Conservation (phyloP, 2,888 invertebrate genomes). For the Cecidostiba fungosa region DNA sequence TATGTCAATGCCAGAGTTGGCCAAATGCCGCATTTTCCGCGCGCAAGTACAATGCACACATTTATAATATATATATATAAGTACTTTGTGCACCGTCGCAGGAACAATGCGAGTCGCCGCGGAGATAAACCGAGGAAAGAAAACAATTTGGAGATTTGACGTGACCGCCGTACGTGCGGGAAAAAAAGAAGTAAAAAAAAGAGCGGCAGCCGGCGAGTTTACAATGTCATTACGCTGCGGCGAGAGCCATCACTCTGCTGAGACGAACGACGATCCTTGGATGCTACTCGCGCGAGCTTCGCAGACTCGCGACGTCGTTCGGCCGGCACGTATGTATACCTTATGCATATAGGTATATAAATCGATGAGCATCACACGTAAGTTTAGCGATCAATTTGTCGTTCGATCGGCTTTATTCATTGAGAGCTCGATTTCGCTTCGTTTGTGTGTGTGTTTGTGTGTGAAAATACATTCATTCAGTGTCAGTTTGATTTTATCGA, state of each 20-base stretch:
- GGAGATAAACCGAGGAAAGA: not conserved
- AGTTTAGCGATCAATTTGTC: not conserved
- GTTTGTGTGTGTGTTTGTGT: not conserved
- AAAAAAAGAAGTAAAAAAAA: not conserved
- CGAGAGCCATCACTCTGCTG: not conserved
- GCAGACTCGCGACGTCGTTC: not conserved
- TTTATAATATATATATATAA: too few relatives aligned
- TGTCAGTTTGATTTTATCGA: not conserved
- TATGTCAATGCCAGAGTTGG: too few relatives aligned
- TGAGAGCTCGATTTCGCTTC: conserved; percentile 1
- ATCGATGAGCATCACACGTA: not conserved
- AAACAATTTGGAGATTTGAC: not conserved
- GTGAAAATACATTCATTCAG: not conserved
- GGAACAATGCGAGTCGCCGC: not conserved
- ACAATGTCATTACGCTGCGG: conserved; percentile 8
- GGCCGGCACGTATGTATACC: not conserved
- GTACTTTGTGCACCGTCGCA: too few relatives aligned
- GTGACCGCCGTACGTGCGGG: not conserved
- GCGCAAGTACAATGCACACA: too few relatives aligned
- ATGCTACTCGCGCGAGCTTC: not conserved
- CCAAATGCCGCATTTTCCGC: too few relatives aligned
- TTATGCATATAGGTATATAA: not conserved
- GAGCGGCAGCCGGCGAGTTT: not conserved
- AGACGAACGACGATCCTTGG: not conserved
- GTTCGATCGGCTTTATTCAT: not conserved